A percentile compares a stretch with the other conserved stretches of the same genome.
Evolutionary conservation across 2,113 vertebrate species (phyloP).

Genomic region (Oncorhynchus mykiss): DNA sequence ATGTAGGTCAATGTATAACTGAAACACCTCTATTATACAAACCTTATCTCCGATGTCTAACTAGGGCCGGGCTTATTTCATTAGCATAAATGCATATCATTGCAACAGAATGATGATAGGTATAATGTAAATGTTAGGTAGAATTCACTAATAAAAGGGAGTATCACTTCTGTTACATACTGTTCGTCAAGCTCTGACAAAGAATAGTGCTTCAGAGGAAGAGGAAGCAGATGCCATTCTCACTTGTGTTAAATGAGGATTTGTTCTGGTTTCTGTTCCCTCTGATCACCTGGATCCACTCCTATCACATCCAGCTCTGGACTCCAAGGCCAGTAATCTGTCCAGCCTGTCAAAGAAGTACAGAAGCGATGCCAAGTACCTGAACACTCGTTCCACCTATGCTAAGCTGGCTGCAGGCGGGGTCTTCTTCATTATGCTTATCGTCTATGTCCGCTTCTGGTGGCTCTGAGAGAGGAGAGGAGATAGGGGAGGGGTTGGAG

Average conservation of each 20-base stretch:
- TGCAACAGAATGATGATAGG: neutral
- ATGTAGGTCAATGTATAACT: too few species aligned
- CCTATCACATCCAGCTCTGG: slow-evolving; percentile 79
- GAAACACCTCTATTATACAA: too few species aligned
- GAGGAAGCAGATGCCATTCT: neutral
- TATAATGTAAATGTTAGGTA: too few species aligned
- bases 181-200: neutral
- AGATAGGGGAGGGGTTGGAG: slow-evolving; percentile 24
- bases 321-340: slow-evolving; percentile 97
- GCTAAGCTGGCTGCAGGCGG: slow-evolving; percentile 94
- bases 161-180: too few species aligned
- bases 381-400: slow-evolving; percentile 98
- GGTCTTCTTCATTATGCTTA: slow-evolving; percentile 97
- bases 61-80: too few species aligned
- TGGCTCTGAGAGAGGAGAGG: slow-evolving; percentile 84
- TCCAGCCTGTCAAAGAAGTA: slow-evolving; percentile 98
- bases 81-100: too few species aligned
- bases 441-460: slow-evolving; percentile 98
- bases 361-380: slow-evolving; percentile 94
- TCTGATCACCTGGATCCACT: neutral
- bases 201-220: neutral
- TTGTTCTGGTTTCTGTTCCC: slow-evolving; percentile 54
- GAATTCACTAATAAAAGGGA: too few species aligned
- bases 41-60: too few species aligned
- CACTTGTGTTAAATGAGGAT: neutral